Evolutionary conservation across 2,797 vertebrate genomes (phyloP).

Genomic region (Enteromius afrohamiltoni): DNA sequence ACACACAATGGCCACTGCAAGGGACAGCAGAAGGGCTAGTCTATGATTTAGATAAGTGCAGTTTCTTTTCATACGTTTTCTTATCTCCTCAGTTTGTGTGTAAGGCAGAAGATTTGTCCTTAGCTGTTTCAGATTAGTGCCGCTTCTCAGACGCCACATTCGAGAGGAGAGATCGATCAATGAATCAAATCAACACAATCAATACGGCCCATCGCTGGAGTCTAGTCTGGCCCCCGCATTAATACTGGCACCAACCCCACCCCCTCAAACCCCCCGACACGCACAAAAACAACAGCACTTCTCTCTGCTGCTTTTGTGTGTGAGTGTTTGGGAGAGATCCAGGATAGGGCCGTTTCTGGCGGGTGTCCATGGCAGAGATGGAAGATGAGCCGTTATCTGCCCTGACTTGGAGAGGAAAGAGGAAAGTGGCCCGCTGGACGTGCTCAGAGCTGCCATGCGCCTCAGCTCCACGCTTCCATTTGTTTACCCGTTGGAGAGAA

Average conservation of each 20-base stretch:
- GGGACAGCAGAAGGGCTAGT: slow-evolving; percentile 76
- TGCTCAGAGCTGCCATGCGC: slow-evolving; percentile 4
- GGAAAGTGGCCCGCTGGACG: slow-evolving; percentile 71
- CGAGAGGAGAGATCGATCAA: slow-evolving; percentile 91
- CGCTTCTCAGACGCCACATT: slow-evolving; percentile 91
- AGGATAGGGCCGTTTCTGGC: slow-evolving; percentile 58
- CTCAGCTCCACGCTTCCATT: neutral
- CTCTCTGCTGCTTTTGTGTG: slow-evolving; percentile 23
- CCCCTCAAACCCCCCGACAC: slow-evolving; percentile 38
- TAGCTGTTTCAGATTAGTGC: slow-evolving; percentile 93
- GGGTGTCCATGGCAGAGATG: slow-evolving; percentile 68
- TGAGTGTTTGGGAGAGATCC: slow-evolving; percentile 44
- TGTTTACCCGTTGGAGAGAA: slow-evolving; percentile 10
- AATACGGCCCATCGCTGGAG: slow-evolving; percentile 93
- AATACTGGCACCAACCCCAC: slow-evolving; percentile 82
- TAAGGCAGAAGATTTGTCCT: slow-evolving; percentile 86
- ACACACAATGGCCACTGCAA: slow-evolving; percentile 65
- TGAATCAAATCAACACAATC: slow-evolving; percentile 99
- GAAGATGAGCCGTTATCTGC: slow-evolving; percentile 72
- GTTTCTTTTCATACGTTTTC: slow-evolving; percentile 90
- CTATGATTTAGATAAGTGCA: slow-evolving; percentile 93
- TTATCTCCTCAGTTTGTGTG: slow-evolving; percentile 88
- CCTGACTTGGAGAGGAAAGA: slow-evolving; percentile 60
- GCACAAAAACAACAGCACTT: slow-evolving; percentile 44
- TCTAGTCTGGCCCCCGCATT: slow-evolving; percentile 95